Base-by-base conservation (phyloP, 2,888 invertebrate genomes). In the Cephus runcator region DNA sequence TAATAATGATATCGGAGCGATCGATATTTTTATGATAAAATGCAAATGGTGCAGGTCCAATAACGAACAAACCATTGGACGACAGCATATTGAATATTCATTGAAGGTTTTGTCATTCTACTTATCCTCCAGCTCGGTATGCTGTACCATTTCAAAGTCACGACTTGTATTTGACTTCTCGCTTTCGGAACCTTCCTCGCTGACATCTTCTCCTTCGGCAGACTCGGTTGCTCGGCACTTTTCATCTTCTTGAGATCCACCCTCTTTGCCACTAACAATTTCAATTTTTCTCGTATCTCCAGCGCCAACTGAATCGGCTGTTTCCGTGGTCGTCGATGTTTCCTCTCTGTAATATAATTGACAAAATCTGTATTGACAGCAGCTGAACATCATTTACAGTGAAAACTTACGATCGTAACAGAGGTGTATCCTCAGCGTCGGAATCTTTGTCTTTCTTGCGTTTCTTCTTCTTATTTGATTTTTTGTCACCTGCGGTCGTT, bases 131-230 rank as follows among this genome's bases (percentile, higher is more conserved):
- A 84, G 77, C 74, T 92, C 92, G 76, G 90, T 91, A 82, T 90
- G 94, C 87, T 96, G 96, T 76, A 97, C 95, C 90, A 97, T 97
- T 92, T 97, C 97, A 91, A 97, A 97, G 93, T 97, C 97, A 86
- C 96, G 95, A 84, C 96, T 97, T 0, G 96, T 96, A 83, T 96
- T 96, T 23, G 96, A 96, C 77, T 96, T 94, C 86, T 97, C 97
- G 23, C 96, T 96, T 88, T 96, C 97, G 0, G 96, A 96, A 81
- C 93, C 91, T 78, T 93, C 92, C 80, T 88, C 90, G 68, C 90
- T 88, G 34, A 86, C 89, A 75, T 90, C 91, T 81, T 90, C 88
- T 12, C 87, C 85, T 40, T 87, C 88, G 15, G 81, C 79, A n/a
- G 79, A 79, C 69, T 87, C 86, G 12, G 77, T 82, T 23, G 75